phyloP scores from a whole-genome alignment of 2,797 vertebrate genomes.

The Remorina albescens region DNA sequence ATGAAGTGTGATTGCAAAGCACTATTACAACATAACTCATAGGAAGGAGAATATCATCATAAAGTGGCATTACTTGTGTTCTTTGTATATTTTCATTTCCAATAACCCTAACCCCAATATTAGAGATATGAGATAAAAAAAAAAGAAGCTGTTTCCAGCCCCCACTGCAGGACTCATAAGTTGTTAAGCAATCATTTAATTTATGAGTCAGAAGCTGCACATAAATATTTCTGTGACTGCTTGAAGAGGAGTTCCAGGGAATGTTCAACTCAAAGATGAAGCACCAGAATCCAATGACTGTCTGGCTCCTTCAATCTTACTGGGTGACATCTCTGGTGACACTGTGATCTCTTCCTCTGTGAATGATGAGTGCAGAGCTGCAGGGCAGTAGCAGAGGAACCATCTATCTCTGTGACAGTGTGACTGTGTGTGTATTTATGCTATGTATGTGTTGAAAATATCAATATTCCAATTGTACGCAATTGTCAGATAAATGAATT shows the following conservation, averaged over 20 bases:
- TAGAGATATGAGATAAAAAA: too few relatives aligned
- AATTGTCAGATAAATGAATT: conserved; percentile 5
- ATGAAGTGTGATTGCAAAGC: not conserved
- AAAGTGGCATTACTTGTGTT: not conserved
- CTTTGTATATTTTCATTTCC: not conserved
- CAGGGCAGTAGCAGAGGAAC: conserved; percentile 24
- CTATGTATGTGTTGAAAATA: not conserved
- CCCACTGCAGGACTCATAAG: not conserved
- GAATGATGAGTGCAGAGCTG: conserved; percentile 46
- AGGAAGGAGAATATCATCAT: not conserved
- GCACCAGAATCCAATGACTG: conserved; percentile 18
- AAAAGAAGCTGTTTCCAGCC: not conserved
- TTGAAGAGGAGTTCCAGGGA: conserved; percentile 6
- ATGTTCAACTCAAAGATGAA: conserved; percentile 34
- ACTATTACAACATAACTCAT: not conserved
- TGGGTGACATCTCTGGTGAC: conserved; percentile 46
- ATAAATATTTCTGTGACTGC: conserved; percentile 32
- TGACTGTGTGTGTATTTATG: not conserved
- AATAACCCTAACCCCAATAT: not conserved
- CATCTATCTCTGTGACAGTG: conserved; percentile 11
- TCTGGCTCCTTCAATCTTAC: conserved; percentile 47
- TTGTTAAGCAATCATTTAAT: conserved; percentile 11
- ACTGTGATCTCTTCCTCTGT: conserved; percentile 49
- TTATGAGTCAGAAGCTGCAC: conserved; percentile 11
- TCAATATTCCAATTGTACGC: not conserved